Conservation (phyloP, 1,140 invertebrate species). For the Cyrtorhinus lividipennis region DNA sequence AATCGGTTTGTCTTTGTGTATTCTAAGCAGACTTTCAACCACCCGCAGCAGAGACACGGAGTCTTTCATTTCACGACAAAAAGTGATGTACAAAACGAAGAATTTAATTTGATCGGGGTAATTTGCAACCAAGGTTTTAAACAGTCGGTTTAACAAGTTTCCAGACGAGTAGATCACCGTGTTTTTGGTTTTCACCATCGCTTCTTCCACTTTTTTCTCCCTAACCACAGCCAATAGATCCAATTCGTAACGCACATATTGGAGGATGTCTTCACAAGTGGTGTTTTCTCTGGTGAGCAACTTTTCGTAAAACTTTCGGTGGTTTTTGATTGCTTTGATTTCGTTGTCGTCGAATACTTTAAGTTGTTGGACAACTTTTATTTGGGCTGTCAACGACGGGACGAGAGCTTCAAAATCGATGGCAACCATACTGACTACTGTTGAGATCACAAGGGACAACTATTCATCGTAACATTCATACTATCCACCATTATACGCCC, state of each 20-base stretch:
- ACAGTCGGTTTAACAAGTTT: not conserved
- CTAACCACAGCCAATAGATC: not conserved
- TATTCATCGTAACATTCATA: no score
- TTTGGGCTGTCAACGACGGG: not conserved
- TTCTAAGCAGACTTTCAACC: not conserved
- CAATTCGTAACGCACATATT: not conserved
- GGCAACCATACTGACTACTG: not conserved
- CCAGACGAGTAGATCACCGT: not conserved
- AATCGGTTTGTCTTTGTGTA: not conserved
- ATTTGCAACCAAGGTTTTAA: not conserved
- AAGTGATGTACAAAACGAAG: not conserved
- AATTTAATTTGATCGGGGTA: not conserved
- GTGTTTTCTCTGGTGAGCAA: not conserved
- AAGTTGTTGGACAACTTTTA: not conserved
- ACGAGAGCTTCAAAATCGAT: not conserved
- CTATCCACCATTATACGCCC: no score
- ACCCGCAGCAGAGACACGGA: not conserved
- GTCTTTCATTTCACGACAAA: not conserved
- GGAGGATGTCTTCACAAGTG: not conserved
- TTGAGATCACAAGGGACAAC: no score
- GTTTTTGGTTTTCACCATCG: not conserved
- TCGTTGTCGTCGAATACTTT: not conserved
- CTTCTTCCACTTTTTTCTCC: not conserved
- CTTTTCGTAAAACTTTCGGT: not conserved
- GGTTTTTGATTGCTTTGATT: not conserved